A percentile compares a stretch with the other conserved stretches of the same genome.
Evolutionary conservation across 2,113 vertebrate genomes (phyloP).

Genomic region (Sisor rabdophorus): DNA sequence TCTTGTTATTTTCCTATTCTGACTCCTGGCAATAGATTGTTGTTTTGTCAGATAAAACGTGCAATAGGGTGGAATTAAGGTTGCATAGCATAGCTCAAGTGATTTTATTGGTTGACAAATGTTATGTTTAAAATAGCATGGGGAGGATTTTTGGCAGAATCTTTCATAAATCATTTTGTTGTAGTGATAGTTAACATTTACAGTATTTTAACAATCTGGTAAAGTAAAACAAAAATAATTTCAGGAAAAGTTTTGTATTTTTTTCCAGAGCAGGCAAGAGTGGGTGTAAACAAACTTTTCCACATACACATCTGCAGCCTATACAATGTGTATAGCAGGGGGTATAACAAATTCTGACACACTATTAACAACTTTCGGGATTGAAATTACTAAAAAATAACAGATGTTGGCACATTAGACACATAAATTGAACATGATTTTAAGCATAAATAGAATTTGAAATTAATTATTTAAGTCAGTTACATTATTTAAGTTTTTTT

Average conservation of each 20-base stretch:
- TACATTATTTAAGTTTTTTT: background rate
- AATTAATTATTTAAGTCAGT: background rate
- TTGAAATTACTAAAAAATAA: conserved; percentile 16
- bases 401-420: conserved; percentile 12
- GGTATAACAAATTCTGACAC: background rate
- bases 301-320: background rate
- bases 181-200: too few species aligned
- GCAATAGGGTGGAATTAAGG: background rate
- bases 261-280: background rate
- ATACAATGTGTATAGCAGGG: too few species aligned
- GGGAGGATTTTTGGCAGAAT: too few species aligned
- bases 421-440: background rate
- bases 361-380: background rate
- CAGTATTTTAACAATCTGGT: too few species aligned
- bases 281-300: background rate
- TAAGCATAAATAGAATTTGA: background rate
- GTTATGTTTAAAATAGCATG: background rate
- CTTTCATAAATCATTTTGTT: too few species aligned
- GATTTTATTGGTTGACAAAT: background rate
- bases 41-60: background rate
- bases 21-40: background rate
- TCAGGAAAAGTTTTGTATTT: background rate
- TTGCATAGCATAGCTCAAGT: background rate
- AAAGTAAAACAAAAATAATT: background rate
- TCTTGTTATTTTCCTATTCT: background rate